phyloP scores from a whole-genome alignment of 2,113 vertebrate species.

The Ondatra zibethicus region DNA sequence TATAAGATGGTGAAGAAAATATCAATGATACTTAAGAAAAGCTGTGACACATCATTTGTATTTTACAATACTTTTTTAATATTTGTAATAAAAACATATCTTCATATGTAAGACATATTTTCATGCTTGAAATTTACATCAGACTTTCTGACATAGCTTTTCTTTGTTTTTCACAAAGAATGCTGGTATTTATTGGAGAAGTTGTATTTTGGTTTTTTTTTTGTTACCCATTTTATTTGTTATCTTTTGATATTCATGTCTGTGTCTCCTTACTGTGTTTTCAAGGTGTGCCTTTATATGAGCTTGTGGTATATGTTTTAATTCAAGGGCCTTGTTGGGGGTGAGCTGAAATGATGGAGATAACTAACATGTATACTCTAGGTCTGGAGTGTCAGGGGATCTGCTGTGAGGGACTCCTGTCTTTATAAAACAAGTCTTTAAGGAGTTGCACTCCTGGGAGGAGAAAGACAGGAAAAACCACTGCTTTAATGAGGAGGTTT shows the following conservation, averaged over 20 bases:
- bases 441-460: neutral
- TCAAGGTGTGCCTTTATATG: neutral
- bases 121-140: neutral
- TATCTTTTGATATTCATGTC: neutral
- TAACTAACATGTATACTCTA: neutral
- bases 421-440: neutral
- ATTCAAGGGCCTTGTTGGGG: too few species aligned
- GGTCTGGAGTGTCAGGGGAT: neutral
- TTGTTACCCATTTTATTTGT: neutral
- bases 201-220: neutral
- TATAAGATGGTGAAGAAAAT: neutral
- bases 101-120: neutral
- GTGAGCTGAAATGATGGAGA: neutral
- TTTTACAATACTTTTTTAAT: neutral
- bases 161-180: neutral
- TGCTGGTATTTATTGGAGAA: neutral
- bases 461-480: neutral
- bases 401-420: neutral
- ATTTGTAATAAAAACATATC: neutral
- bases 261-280: neutral
- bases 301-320: neutral
- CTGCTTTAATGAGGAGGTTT: neutral
- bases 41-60: neutral
- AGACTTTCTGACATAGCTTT: neutral
- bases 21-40: neutral